Percentiles rank a stretch among this genome's conserved stretches.
Conservation (phyloP, 2,113 vertebrate species). For the Electrona antarctica region DNA sequence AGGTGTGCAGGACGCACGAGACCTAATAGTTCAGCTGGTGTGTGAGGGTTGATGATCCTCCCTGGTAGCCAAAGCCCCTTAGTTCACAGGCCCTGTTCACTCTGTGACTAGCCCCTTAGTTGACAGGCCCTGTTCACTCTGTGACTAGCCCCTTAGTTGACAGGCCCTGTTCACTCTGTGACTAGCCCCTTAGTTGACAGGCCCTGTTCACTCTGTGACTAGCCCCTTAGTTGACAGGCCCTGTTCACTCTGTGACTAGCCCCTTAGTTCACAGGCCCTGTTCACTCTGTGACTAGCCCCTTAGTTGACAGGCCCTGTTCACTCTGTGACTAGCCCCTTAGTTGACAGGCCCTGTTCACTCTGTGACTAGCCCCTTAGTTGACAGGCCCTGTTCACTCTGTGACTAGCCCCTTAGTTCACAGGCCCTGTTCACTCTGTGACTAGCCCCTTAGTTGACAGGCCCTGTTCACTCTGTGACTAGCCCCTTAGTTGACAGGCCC, state of each 20-base stretch:
- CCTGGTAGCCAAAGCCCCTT: neutral
- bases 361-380: neutral
- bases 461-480: neutral
- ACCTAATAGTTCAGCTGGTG: conserved; percentile 87
- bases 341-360: neutral
- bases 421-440: neutral
- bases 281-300: neutral
- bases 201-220: neutral
- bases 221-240: neutral
- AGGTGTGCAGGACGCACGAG: conserved; percentile 84
- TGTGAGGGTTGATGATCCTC: conserved; percentile 57
- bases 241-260: neutral
- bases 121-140: neutral
- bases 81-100: neutral
- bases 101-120: neutral
- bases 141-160: neutral
- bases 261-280: neutral
- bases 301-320: neutral
- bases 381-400: neutral
- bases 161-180: neutral
- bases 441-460: neutral
- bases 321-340: neutral
- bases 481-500: neutral
- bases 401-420: neutral
- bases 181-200: neutral